Evolutionary conservation across 2,797 vertebrate species (phyloP).

Genomic region (Semaprochilodus insignis): DNA sequence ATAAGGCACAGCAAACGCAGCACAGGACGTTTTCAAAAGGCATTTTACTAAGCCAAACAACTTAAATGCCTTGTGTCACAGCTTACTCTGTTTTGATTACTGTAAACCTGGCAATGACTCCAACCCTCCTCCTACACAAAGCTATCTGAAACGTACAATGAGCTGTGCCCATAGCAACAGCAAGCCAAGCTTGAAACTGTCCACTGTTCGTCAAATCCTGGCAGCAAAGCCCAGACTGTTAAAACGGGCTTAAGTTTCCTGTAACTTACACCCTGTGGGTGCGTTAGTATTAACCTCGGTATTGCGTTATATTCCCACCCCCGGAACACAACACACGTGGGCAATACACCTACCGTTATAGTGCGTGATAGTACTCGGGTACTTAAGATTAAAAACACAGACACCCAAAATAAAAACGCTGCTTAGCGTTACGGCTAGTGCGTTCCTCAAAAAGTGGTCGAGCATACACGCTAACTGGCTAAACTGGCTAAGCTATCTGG

Average conservation of each 20-base stretch:
- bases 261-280: background rate
- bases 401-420: constrained; percentile 14
- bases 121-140: background rate
- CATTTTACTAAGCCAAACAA: no score
- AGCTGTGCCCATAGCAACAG: constrained; percentile 40
- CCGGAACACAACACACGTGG: constrained; percentile 1
- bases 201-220: constrained; percentile 6
- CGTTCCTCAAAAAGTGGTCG: background rate
- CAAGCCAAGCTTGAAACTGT: constrained; percentile 11
- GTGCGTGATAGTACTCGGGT: background rate
- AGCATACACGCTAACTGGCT: background rate
- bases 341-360: background rate
- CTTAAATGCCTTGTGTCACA: background rate
- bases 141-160: background rate
- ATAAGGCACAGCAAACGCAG: background rate
- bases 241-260: background rate
- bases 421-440: no score
- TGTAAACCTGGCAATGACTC: background rate
- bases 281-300: background rate
- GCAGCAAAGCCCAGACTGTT: constrained; percentile 15
- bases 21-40: background rate
- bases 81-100: background rate
- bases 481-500: background rate
- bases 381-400: constrained; percentile 5
- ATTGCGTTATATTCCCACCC: background rate